phyloP scores from a whole-genome alignment of 2,113 vertebrate genomes.

The Rhabdornis inornatus region DNA sequence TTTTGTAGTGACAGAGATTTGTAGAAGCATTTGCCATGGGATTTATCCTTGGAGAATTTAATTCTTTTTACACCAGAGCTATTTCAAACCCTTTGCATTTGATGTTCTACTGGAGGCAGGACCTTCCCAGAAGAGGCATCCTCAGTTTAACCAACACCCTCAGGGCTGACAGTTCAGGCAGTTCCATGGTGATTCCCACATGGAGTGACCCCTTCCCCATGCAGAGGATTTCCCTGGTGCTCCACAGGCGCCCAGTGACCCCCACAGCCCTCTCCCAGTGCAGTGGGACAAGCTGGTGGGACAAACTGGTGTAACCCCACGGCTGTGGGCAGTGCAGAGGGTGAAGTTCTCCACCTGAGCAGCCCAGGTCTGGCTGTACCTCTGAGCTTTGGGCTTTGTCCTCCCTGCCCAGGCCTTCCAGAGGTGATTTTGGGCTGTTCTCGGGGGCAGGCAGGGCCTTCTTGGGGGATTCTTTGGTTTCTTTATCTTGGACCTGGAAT shows the following conservation, averaged over 20 bases:
- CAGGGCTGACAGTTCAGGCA: not conserved
- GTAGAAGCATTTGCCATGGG: not conserved
- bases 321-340: not conserved
- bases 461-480: constrained; percentile 78
- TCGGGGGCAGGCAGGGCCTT: constrained; percentile 72
- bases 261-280: not conserved
- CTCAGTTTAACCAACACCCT: accelerated
- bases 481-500: constrained; percentile 78
- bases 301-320: too few species aligned
- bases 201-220: not conserved
- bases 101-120: not conserved
- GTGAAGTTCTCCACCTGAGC: not conserved
- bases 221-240: not conserved
- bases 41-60: not conserved
- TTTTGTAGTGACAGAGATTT: not conserved
- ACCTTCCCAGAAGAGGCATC: not conserved
- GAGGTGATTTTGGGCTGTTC: constrained; percentile 66
- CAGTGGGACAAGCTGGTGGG: not conserved
- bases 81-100: not conserved
- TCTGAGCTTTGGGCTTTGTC: constrained; percentile 80
- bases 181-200: not conserved
- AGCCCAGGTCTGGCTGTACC: constrained; percentile 50
- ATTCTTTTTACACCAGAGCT: not conserved
- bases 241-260: not conserved
- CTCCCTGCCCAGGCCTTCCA: constrained; percentile 75